Conservation (phyloP, 1,140 invertebrate genomes). For the Drosophila pruinosa region DNA sequence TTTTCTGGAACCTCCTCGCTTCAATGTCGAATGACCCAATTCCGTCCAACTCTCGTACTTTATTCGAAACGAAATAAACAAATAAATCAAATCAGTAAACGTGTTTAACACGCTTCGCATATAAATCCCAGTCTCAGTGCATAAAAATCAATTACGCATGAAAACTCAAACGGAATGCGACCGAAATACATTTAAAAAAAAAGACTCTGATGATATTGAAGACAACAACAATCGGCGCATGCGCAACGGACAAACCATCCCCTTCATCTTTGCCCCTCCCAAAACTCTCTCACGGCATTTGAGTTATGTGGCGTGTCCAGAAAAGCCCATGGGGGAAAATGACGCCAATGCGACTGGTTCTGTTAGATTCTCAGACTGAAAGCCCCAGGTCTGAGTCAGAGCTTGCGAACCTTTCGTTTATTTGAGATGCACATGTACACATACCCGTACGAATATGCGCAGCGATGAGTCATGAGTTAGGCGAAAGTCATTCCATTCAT, state of each 20-base stretch:
- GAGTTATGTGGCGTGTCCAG: neutral
- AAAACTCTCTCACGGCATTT: slow-evolving; percentile 2
- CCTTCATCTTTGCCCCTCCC: no score
- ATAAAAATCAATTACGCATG: slow-evolving; percentile 78
- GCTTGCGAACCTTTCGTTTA: slow-evolving; percentile 22
- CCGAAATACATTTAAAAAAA: slow-evolving; percentile 12
- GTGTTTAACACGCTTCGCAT: slow-evolving; percentile 64
- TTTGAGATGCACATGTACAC: slow-evolving; percentile 6
- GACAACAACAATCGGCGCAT: slow-evolving; percentile 10
- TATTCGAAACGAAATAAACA: no score
- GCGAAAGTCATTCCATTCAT: slow-evolving; percentile 45
- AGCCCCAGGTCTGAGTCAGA: slow-evolving; percentile 28
- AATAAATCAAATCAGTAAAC: slow-evolving; percentile 44
- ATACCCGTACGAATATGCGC: neutral
- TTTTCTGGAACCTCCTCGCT: slow-evolving; percentile 13
- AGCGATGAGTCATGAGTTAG: slow-evolving; percentile 47
- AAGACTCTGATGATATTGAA: slow-evolving; percentile 3
- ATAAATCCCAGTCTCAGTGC: slow-evolving; percentile 52
- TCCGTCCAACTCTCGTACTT: slow-evolving; percentile 13
- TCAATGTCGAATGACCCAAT: slow-evolving; percentile 53
- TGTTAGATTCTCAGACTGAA: slow-evolving; percentile 29
- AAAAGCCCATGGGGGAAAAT: neutral
- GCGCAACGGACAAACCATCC: slow-evolving; percentile 22
- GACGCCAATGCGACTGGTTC: slow-evolving; percentile 18
- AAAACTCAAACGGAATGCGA: slow-evolving; percentile 47